Evolutionary conservation across 1,140 invertebrate species (phyloP), one percentile per base, ranked within the genome.

Genomic region (Cyclina sinensis): DNA sequence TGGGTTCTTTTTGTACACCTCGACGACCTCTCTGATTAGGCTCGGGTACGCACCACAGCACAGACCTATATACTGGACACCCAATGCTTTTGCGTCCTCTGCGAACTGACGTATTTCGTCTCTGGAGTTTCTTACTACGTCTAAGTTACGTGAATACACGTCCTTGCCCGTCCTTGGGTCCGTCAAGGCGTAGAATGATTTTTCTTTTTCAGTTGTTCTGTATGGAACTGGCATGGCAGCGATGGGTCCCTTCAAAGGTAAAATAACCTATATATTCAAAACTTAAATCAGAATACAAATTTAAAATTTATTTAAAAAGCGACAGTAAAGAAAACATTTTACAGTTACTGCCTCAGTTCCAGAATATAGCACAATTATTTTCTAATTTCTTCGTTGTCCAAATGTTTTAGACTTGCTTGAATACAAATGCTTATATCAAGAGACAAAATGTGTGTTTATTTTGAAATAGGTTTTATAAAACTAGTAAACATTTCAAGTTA

Each of bases 141-240:
- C 79, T 0, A 81, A 24, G 18, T 81, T 59, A 1, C 18, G 21
- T 0, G 79, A 30, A 21, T 62, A 81, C 5, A 65, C 79, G 9
- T 24, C 9, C 7, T 43, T 62, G 92, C 93, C 93, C 57, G 91
- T 92, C 32, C 48, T 68, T 0, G 93, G 91, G 48, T 91, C 90
- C 24, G 80, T 92, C 0, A 94, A 35, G 12, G 88, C 79, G 78
- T 92, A 92, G 46, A 92, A 92, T 18, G 90, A 91, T 5, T 82
- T 85, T 43, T 90, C 70, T 48, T 92, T 74, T 7, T 73, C 30
- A 5, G 82, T 91, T 12, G 93, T 94, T 27, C 92, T 70, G 84
- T 92, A 94, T 9, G 88, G 78, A 1, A 94, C 93, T 2, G 93
- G 93, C 7, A 94, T 74, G 21, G 92, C 92, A 16, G 93, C 92